A percentile compares a stretch with the other conserved stretches of the same genome.
Conservation (phyloP, 2,113 vertebrate species). For the Sphyrna mokarran region DNA sequence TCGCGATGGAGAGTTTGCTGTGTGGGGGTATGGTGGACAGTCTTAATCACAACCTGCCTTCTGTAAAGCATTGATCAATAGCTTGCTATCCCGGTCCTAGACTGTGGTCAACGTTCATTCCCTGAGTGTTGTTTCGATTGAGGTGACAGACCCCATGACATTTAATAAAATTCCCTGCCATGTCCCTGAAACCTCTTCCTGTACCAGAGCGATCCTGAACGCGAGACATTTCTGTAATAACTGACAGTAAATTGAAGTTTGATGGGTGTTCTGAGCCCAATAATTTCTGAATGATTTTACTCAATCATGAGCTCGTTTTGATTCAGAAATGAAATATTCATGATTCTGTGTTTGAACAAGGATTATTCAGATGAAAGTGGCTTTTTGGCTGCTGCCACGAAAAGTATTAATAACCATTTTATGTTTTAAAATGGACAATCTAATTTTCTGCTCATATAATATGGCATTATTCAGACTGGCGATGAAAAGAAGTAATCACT, state of each 20-base stretch:
- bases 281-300: conserved; percentile 3
- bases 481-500: not conserved
- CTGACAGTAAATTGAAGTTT: not conserved
- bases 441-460: conserved; percentile 15
- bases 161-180: not conserved
- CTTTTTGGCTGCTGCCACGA: not conserved
- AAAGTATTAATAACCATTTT: not conserved
- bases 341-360: conserved; percentile 9
- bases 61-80: not conserved
- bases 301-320: not conserved
- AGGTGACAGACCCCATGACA: not conserved
- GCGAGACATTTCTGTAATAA: not conserved
- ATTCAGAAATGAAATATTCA: conserved; percentile 21
- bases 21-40: not conserved
- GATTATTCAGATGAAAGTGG: not conserved
- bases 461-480: not conserved
- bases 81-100: not conserved
- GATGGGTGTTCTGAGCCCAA: not conserved
- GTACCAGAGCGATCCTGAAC: not conserved
- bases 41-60: not conserved
- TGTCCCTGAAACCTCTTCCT: not conserved
- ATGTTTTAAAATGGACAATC: not conserved
- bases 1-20: not conserved
- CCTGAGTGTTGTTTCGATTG: not conserved
- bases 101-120: not conserved